phyloP scores from a whole-genome alignment of 1,140 invertebrate genomes.

The Melipona quadrifasciata region DNA sequence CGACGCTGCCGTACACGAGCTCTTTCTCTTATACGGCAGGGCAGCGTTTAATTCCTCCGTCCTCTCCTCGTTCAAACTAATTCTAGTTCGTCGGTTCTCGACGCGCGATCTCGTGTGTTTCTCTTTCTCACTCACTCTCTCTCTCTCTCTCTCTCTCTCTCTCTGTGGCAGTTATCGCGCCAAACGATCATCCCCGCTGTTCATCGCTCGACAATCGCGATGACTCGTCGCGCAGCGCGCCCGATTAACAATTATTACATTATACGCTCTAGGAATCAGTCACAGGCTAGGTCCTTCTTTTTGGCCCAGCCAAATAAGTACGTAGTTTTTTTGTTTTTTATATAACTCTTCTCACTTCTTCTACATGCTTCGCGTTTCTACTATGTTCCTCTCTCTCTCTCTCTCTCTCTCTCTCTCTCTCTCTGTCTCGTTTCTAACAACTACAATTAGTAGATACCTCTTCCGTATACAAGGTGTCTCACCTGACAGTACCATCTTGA shows the following conservation, averaged over 20 bases:
- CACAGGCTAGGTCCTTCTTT: conserved; percentile 51
- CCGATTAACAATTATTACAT: conserved; percentile 68
- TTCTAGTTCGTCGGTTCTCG: conserved; percentile 43
- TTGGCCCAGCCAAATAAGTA: conserved; percentile 69
- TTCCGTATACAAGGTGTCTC: neutral
- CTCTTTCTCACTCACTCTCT: too few relatives aligned
- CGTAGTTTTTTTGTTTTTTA: conserved; percentile 39
- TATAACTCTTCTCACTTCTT: conserved; percentile 17
- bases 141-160: too few relatives aligned
- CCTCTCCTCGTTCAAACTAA: conserved; percentile 41
- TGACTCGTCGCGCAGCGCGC: conserved; percentile 55
- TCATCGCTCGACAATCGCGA: conserved; percentile 48
- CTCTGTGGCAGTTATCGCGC: conserved; percentile 55
- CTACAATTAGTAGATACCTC: neutral
- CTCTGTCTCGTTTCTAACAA: neutral
- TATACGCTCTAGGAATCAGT: conserved; percentile 70
- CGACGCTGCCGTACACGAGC: conserved; percentile 18
- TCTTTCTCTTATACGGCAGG: neutral
- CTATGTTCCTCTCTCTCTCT: conserved; percentile 23
- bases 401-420: neutral
- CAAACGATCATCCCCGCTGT: conserved; percentile 34
- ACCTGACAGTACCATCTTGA: too few relatives aligned
- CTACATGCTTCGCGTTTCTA: conserved; percentile 37
- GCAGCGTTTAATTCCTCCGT: conserved; percentile 24
- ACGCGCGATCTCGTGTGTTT: conserved; percentile 51